Base-by-base conservation (phyloP, 2,113 vertebrate species). In the Zosterops lateralis region DNA sequence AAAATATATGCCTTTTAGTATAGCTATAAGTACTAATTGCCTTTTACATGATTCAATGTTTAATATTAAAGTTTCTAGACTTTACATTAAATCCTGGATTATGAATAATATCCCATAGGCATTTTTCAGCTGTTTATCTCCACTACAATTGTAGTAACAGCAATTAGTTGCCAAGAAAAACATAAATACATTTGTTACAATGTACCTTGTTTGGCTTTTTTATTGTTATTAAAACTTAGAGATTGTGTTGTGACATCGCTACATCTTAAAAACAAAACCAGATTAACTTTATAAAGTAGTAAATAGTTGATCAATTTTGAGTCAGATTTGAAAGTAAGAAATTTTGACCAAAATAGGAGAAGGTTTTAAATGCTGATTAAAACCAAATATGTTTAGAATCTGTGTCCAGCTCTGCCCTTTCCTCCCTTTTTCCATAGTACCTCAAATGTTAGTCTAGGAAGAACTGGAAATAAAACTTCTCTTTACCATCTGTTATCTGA, bases 401-500 rank as follows among this genome's bases (percentile, higher is more conserved):
- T 65, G 32, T 54, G 64, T 91, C 67, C 73, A 92, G 61, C 61
- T 86, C 40, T 67, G 28, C n/a, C 18, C 32, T 89, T 7, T 87
- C 78, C 24, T 81, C 38, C 34, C 18, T 10, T 76, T 61, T 75
- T 87, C 36, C 50, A 54, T 48, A 7, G 47, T 95, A 79, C 58
- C 40, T 79, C 40, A 72, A 65, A 65, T n/a, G 42, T 61, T 65
- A 74, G 31, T 62, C 76, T 54, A 42, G 72, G 50, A 89, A 54
- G 71, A 66, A 68, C 16, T 65, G n/a, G 65, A 91, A 73, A 73
- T 66, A 73, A 90, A 87, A 76, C 60, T 73, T 79, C 28, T 85
- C n/a, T 76, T 91, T 10, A 12, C 91, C 84, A 80, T 91, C 93
- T 96, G 78, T 74, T 78, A 89, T 40, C 47, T 93, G 89, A 79